Conservation (phyloP, 2,888 invertebrate species). For the Cynaeus angustus region DNA sequence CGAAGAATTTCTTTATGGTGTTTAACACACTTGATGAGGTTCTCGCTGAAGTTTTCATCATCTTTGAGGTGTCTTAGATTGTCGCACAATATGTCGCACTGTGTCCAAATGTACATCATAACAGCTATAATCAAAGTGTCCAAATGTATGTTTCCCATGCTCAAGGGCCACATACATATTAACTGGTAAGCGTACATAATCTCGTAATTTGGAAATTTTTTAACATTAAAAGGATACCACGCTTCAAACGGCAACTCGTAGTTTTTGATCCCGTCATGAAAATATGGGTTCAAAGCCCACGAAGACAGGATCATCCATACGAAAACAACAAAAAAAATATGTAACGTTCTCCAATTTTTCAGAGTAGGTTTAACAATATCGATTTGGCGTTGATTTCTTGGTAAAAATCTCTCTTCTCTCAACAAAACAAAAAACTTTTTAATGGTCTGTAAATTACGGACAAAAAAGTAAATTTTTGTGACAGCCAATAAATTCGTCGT, state of each 20-base stretch:
- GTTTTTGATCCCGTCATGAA: neutral
- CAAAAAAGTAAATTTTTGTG: conserved; percentile 19
- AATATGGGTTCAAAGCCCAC: conserved; percentile 13
- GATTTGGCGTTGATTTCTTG: conserved; percentile 40
- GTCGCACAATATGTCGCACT: conserved; percentile 36
- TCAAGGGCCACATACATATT: neutral
- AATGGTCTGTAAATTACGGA: conserved; percentile 2
- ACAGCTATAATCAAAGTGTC: conserved; percentile 14
- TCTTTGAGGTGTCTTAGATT: conserved; percentile 24
- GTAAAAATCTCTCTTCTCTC: conserved; percentile 47
- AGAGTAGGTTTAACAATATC: conserved; percentile 34
- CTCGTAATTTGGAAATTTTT: conserved; percentile 41
- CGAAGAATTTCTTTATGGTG: conserved; percentile 32
- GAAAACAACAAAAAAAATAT: conserved; percentile 1
- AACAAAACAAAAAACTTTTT: conserved; percentile 31
- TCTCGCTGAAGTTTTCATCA: conserved; percentile 6
- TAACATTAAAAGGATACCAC: conserved; percentile 46
- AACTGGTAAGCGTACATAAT: conserved; percentile 44
- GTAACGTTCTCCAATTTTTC: conserved; percentile 21
- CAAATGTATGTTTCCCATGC: conserved; percentile 6
- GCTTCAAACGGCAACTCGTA: conserved; percentile 11
- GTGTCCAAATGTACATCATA: conserved; percentile 17
- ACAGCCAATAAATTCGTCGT: conserved; percentile 10
- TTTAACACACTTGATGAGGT: conserved; percentile 17
- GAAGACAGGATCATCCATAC: neutral